These are phyloP conservation scores for Hartigia nigra DNA, from an alignment of 2,888 invertebrate genomes.

Conservation along the genomic window DNA sequence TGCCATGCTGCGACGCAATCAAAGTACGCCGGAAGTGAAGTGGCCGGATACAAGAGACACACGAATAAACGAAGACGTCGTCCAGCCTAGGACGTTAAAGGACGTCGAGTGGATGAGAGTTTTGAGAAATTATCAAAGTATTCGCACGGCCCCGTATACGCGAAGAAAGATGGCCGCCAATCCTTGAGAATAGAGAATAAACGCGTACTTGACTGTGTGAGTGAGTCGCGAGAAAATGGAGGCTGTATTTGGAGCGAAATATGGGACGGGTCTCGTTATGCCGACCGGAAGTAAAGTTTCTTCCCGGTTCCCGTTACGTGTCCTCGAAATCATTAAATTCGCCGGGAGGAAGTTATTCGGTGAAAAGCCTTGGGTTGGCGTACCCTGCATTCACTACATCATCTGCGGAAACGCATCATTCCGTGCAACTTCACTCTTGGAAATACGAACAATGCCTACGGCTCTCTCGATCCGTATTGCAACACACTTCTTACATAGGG, in stretches of 20 bases:
- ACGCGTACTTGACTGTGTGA: background rate
- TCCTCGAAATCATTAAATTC: background rate
- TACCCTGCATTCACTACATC: background rate
- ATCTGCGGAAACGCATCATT: background rate
- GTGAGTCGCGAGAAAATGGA: background rate
- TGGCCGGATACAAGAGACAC: background rate
- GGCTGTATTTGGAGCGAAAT: background rate
- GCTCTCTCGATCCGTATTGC: background rate
- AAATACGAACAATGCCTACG: background rate
- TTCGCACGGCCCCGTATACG: background rate
- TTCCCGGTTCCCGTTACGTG: background rate
- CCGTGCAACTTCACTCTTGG: background rate
- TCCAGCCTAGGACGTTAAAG: background rate
- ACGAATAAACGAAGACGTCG: too few species aligned
- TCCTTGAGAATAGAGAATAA: background rate
- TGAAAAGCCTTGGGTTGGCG: background rate
- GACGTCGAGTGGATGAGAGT: background rate
- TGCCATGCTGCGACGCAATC: background rate
- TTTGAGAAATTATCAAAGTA: background rate
- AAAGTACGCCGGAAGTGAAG: background rate
- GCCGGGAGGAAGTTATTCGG: background rate
- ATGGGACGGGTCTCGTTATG: background rate
- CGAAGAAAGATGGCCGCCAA: background rate
- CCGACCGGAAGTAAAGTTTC: background rate
- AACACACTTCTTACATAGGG: background rate